Evolutionary conservation across 2,113 vertebrate genomes (phyloP).

Genomic region (Octodon degus): DNA sequence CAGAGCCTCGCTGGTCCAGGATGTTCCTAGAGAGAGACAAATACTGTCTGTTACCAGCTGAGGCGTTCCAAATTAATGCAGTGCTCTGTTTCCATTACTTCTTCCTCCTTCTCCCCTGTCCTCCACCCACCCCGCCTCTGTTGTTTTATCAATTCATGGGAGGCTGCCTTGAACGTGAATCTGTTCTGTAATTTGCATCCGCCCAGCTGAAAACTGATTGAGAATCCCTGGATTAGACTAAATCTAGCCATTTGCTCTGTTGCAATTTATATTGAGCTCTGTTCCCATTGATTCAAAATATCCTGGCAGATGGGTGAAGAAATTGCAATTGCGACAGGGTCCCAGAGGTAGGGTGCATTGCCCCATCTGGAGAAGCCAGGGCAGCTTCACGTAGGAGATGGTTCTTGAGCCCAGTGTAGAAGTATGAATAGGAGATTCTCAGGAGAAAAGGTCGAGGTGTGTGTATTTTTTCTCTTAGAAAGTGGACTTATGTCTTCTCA

Average conservation of each 20-base stretch:
- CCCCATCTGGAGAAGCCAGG: constrained; percentile 52
- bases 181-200: constrained; percentile 25
- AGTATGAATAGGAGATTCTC: not conserved
- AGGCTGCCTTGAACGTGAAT: not conserved
- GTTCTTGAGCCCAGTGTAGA: not conserved
- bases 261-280: constrained; percentile 41
- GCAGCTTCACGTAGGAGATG: not conserved
- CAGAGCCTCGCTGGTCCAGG: not conserved
- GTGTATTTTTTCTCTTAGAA: not conserved
- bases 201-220: constrained; percentile 47
- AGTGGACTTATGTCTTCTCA: rapidly evolving
- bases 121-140: rapidly evolving
- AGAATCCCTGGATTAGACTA: constrained; percentile 73
- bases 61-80: not conserved
- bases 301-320: constrained; percentile 36
- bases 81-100: not conserved
- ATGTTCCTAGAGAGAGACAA: not conserved
- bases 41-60: not conserved
- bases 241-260: constrained; percentile 60
- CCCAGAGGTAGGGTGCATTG: not conserved
- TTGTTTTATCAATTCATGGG: not conserved
- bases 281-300: constrained; percentile 29
- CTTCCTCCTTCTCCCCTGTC: rapidly evolving
- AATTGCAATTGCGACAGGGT: not conserved
- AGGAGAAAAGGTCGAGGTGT: not conserved